These are phyloP conservation scores for Addax nasomaculatus DNA, from an alignment of 2,113 vertebrate species.

Conservation along the genomic window DNA sequence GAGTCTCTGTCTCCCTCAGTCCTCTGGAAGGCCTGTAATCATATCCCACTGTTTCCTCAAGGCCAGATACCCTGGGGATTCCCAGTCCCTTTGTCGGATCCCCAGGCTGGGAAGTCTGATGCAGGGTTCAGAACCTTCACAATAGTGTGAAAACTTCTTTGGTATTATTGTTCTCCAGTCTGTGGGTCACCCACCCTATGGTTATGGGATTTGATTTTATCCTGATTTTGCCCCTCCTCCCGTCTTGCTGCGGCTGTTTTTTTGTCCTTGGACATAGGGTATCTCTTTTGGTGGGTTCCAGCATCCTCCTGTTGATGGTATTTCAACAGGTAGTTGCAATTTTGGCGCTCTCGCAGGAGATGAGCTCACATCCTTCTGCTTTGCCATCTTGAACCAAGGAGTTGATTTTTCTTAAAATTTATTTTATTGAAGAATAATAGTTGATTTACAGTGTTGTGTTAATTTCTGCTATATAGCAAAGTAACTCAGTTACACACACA, in stretches of 20 bases:
- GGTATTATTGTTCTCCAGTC: not conserved
- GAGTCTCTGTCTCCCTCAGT: not conserved
- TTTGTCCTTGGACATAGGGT: not conserved
- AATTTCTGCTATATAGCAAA: not conserved
- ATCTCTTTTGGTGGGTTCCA: not conserved
- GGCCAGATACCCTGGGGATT: not conserved
- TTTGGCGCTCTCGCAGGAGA: not conserved
- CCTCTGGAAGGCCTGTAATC: not conserved
- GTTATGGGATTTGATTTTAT: not conserved
- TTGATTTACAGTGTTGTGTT: not conserved
- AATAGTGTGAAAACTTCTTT: not conserved
- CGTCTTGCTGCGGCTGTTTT: not conserved
- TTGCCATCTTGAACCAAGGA: not conserved
- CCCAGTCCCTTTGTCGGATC: not conserved
- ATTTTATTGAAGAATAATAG: not conserved
- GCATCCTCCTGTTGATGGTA: not conserved
- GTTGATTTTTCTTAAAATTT: not conserved
- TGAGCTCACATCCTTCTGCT: not conserved
- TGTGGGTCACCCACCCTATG: not conserved
- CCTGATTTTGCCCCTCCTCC: not conserved
- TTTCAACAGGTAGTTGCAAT: not conserved
- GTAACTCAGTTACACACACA: not conserved
- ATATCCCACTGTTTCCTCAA: not conserved
- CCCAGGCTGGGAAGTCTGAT: not conserved
- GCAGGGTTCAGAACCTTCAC: not conserved